phyloP scores from a whole-genome alignment of 92 coral and sea anemone species.

The Meandrina meandrites region DNA sequence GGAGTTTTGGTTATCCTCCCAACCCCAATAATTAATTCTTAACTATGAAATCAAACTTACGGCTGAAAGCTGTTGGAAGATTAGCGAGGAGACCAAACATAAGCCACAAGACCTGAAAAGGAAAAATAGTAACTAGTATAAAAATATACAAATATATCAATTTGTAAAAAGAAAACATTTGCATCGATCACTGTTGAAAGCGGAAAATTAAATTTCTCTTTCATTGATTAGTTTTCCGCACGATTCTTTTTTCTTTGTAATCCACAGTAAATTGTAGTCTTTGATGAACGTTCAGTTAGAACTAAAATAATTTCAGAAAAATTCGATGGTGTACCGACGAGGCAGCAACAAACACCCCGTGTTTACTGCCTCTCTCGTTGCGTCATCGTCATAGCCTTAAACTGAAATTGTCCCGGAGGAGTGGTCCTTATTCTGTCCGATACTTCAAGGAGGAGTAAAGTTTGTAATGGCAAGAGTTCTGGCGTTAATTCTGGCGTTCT shows the following conservation, averaged over 20 bases:
- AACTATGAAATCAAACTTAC: background rate
- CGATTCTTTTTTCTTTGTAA: background rate
- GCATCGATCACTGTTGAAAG: background rate
- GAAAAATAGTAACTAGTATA: background rate
- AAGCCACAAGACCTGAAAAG: constrained; percentile 3
- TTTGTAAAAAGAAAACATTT: no score
- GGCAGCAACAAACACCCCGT: no score
- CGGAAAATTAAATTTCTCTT: background rate
- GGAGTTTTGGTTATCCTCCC: no score
- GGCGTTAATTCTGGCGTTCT: no score
- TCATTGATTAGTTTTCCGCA: background rate
- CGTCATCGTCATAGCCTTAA: background rate
- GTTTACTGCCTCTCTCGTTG: background rate
- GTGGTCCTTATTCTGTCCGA: background rate
- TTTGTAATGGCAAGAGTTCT: no score
- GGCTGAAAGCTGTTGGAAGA: background rate
- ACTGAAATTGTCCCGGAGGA: background rate
- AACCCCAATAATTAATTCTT: no score
- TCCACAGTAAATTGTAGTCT: background rate
- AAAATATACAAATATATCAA: background rate
- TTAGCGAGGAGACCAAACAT: background rate
- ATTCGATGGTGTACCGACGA: no score
- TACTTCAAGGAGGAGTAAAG: no score
- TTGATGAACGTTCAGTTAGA: background rate
- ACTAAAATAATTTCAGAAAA: no score